phyloP scores from a whole-genome alignment of 2,113 vertebrate genomes.

The Tylochromis polylepis region DNA sequence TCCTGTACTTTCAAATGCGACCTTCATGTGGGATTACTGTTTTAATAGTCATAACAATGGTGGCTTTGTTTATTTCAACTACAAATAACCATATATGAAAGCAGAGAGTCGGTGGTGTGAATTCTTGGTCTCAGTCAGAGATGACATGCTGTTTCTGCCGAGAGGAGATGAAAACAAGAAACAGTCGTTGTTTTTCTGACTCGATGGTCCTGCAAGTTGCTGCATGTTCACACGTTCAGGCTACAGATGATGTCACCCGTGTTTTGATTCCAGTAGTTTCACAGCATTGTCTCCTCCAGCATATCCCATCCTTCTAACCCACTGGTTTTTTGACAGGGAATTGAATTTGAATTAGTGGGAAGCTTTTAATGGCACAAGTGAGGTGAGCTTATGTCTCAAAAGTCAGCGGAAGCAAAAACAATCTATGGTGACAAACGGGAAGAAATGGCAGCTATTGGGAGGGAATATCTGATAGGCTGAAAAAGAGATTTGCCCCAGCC shows the following conservation, averaged over 20 bases:
- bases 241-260: constrained; percentile 27
- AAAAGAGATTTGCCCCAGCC: constrained; percentile 19
- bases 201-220: neutral
- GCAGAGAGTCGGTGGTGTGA: neutral
- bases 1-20: neutral
- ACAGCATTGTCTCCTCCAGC: constrained; percentile 31
- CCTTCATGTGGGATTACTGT: neutral
- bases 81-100: neutral
- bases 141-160: neutral
- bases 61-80: neutral
- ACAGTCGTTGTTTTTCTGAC: neutral
- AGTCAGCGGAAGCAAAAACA: neutral
- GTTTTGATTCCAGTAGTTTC: constrained; percentile 32
- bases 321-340: neutral
- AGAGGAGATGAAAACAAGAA: neutral
- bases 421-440: neutral
- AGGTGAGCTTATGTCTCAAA: neutral
- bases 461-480: neutral
- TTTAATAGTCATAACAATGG: neutral
- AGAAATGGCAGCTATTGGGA: neutral
- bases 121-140: neutral
- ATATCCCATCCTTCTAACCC: neutral
- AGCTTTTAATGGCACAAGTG: neutral
- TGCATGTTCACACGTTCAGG: constrained; percentile 4
- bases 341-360: constrained; percentile 13